phyloP scores from a whole-genome alignment of 2,797 vertebrate genomes.

The Tamandua tetradactyla region DNA sequence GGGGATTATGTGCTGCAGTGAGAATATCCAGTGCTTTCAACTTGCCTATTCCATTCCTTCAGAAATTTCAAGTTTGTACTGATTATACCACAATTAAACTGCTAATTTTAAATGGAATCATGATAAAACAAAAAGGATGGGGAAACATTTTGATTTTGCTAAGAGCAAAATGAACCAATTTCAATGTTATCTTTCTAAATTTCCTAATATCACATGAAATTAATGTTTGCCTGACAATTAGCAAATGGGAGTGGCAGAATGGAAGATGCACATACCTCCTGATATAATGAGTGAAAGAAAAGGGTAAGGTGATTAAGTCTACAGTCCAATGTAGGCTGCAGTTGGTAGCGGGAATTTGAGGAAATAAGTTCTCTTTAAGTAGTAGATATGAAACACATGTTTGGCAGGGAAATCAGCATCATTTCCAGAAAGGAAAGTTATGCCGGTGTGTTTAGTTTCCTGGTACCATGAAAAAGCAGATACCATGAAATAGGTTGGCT shows the following conservation, averaged over 20 bases:
- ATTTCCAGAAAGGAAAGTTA: background rate
- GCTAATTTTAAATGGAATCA: background rate
- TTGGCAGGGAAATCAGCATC: background rate
- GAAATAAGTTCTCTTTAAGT: rapidly evolving
- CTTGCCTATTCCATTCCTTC: background rate
- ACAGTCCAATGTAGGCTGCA: background rate
- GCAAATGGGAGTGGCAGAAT: background rate
- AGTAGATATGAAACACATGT: background rate
- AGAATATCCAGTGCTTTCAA: background rate
- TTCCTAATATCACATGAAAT: background rate
- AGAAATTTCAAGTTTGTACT: no score
- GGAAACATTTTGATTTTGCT: background rate
- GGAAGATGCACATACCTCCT: background rate
- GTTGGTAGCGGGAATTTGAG: background rate
- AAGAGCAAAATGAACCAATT: background rate
- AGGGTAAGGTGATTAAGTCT: background rate
- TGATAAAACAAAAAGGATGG: background rate
- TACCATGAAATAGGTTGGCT: no score
- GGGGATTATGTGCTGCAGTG: background rate
- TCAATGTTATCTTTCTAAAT: background rate
- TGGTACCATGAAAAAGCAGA: no score
- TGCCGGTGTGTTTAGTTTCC: no score
- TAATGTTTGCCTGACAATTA: background rate
- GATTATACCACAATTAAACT: background rate
- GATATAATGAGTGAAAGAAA: background rate